Evolutionary conservation across 2,888 invertebrate genomes (phyloP).

Genomic region (Parapristionchus giblindavisi): DNA sequence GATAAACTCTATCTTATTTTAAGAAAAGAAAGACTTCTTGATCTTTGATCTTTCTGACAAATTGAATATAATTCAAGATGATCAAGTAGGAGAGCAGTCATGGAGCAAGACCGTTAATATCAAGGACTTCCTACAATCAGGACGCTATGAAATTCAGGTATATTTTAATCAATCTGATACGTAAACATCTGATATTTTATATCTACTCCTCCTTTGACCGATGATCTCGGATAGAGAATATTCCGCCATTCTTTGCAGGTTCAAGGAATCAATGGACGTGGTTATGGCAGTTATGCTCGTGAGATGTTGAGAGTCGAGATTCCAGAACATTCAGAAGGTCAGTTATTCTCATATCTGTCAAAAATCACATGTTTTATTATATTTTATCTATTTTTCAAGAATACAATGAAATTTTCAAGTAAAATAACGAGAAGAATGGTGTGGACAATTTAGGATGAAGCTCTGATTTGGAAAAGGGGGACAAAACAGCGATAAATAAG

Average conservation of each 20-base stretch:
- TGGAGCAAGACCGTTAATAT: conserved; percentile 48
- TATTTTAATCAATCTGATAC: no score
- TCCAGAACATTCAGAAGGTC: neutral
- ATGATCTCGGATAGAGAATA: no score
- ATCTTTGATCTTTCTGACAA: neutral
- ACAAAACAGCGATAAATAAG: no score
- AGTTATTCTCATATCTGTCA: no score
- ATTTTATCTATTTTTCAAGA: no score
- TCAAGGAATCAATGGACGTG: conserved; percentile 51
- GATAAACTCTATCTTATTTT: no score
- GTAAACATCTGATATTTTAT: neutral
- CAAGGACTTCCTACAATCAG: conserved; percentile 42
- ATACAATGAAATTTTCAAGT: no score
- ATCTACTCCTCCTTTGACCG: neutral
- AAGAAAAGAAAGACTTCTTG: neutral
- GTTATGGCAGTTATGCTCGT: conserved; percentile 52
- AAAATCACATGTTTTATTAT: no score
- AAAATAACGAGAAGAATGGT: no score
- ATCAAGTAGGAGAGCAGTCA: conserved; percentile 48
- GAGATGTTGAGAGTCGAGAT: neutral
- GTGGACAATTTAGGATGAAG: no score
- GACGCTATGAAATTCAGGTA: conserved; percentile 46
- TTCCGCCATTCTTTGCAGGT: conserved; percentile 47
- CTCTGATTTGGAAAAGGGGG: no score
- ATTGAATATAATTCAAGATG: conserved; percentile 37